Conservation (phyloP, 2,888 invertebrate genomes). For the Melipona bicolor region DNA sequence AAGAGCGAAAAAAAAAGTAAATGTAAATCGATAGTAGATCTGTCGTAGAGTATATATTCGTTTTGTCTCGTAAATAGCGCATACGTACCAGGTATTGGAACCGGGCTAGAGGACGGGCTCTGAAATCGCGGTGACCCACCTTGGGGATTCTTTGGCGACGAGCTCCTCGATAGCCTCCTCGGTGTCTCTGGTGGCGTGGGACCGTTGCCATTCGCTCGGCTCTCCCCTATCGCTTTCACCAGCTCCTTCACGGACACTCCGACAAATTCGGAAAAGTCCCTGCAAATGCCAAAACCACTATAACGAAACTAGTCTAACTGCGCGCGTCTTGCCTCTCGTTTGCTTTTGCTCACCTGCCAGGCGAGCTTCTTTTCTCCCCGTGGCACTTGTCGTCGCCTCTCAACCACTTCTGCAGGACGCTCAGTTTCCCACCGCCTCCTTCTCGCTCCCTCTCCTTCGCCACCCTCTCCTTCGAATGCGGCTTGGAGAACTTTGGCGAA, state of each 20-base stretch:
- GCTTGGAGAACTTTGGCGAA: constrained; percentile 77
- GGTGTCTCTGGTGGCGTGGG: constrained; percentile 90
- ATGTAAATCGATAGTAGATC: constrained; percentile 17
- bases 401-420: constrained; percentile 86
- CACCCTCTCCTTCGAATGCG: constrained; percentile 77
- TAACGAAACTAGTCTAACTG: constrained; percentile 47
- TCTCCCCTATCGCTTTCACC: constrained; percentile 90
- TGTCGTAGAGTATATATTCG: constrained; percentile 26
- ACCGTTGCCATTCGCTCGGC: constrained; percentile 91
- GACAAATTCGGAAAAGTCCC: constrained; percentile 86
- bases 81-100: constrained; percentile 86
- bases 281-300: constrained; percentile 64
- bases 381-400: constrained; percentile 85
- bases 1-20: not conserved
- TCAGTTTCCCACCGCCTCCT: constrained; percentile 83
- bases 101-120: constrained; percentile 87
- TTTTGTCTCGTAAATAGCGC: constrained; percentile 5
- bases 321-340: not conserved
- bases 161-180: constrained; percentile 84
- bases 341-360: constrained; percentile 76
- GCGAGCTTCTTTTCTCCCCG: constrained; percentile 79
- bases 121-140: constrained; percentile 85
- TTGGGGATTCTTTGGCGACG: constrained; percentile 85
- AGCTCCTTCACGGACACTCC: constrained; percentile 90
- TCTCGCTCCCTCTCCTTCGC: constrained; percentile 77